Base-by-base conservation (phyloP, 1,140 invertebrate genomes). In the Trichonephila inaurata region DNA sequence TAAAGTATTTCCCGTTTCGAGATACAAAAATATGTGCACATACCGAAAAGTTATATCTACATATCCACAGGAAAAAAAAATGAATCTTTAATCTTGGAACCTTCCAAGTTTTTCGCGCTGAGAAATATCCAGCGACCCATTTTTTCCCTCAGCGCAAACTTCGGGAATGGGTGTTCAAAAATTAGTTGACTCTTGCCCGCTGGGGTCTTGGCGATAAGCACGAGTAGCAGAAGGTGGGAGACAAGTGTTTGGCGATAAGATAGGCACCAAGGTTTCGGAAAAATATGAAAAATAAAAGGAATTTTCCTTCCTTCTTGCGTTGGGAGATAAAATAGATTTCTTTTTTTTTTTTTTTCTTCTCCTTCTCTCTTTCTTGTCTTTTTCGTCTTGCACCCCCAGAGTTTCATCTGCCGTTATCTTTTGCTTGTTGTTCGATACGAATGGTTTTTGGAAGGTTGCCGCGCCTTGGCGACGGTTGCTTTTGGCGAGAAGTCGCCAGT, bases 391-490 rank as follows among this genome's bases (percentile, higher is more conserved):
- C 33, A 90, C 58, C 28, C 24, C 89, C 69, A 81, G 72, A 69
- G 72, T 90, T 90, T 90, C 89, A 90, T 90, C 89, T 90, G 89
- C 58, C 51, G 89, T 90, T 90, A 90, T 90, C 89, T 77, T 89
- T 90, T 81, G 69, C 89, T 90, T 90, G 61, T 89, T 89, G 51
- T 82, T 90, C 89, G 89, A 90, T 90, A 90, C 40, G 69, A 24
- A 89, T n/a, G 64, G n/a, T 77, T 77, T 12, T n/a, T 58, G 44
- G 40, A 51, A 12, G 88, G 64, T 77, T 81, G 69, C 89, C 24
- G 12, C 51, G 12, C 51, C 18, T 82, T 90, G 69, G 69, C 51
- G 64, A 33, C 0, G 19, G 19, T 77, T 83, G 14, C 62, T 64
- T 8, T 83, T 83, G 82, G 82, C 82, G 72, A 33, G 1, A 40